Evolutionary conservation across 2,888 invertebrate species (phyloP).

Genomic region (Lasioglossum villosulum): DNA sequence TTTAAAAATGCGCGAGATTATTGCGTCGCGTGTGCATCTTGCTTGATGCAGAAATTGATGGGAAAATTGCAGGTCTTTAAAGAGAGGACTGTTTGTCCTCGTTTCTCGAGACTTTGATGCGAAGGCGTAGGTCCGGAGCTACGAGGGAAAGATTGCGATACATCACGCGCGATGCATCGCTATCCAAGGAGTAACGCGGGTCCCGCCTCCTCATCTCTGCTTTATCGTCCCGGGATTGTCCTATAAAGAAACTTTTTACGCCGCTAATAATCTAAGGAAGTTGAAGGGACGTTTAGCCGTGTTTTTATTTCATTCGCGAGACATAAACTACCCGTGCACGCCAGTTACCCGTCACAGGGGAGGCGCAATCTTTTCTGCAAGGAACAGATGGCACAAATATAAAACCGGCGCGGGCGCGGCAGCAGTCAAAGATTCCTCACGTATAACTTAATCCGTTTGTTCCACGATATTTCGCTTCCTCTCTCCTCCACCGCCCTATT

Average conservation of each 20-base stretch:
- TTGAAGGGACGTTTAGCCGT: slow-evolving; percentile 10
- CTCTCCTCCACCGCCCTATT: slow-evolving; percentile 23
- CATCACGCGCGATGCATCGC: slow-evolving; percentile 20
- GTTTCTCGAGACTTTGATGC: background rate
- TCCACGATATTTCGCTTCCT: slow-evolving; percentile 22
- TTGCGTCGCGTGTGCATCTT: background rate
- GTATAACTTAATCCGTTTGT: slow-evolving; percentile 66
- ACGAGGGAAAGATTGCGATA: slow-evolving; percentile 9
- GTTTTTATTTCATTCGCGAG: slow-evolving; percentile 34
- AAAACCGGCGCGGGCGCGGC: slow-evolving; percentile 24
- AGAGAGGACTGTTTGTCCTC: background rate
- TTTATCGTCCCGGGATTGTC: slow-evolving; percentile 24
- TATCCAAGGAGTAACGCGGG: background rate
- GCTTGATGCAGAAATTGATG: background rate
- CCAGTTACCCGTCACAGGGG: slow-evolving; percentile 24
- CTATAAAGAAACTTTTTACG: slow-evolving; percentile 25
- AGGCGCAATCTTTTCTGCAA: slow-evolving; percentile 40
- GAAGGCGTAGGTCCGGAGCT: background rate
- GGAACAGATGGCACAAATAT: slow-evolving; percentile 47
- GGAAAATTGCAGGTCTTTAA: background rate
- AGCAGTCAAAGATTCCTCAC: slow-evolving; percentile 59
- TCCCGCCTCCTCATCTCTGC: background rate
- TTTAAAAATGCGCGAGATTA: background rate
- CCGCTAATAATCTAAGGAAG: slow-evolving; percentile 33
- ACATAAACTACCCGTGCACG: slow-evolving; percentile 6